Base-by-base conservation (phyloP, 2,888 invertebrate species). In the Eupithecia dodoneata region DNA sequence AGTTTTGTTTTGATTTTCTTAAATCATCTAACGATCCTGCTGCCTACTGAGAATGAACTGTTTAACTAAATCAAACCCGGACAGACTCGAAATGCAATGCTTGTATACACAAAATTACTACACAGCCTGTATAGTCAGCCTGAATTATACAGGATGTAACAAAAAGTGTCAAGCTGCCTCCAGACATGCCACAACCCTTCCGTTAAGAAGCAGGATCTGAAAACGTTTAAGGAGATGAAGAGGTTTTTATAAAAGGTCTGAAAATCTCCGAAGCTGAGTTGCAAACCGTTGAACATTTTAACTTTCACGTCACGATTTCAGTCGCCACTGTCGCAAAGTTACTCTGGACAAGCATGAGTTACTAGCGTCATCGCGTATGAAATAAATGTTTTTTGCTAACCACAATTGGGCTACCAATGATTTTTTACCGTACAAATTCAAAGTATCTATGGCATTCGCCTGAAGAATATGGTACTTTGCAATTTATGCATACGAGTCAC, bases 291-390 rank as follows among this genome's bases (percentile, higher is more conserved):
- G 5, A 67, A 30, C 12, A 18, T n/a, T 70, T 70, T 70, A 47
- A 47, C 69, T n/a, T 47, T 47, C 69, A 47, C 5, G 69, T 70
- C 47, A 70, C 47, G 47, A 70, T 70, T 70, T 47, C 69, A 70
- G 18, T 47, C 45, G 18, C 9, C 47, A 2, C n/a, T 13, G 69
- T 70, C 4, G n/a, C 18, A 47, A 18, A 70, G 12, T 9, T 13
- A 47, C 12, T 67, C 67, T 15, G 47, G 69, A 10, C 12, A 18
- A 47, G 69, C 45, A 47, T 30, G 18, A 67, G 44, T 47, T 45
- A 2, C 12, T 70, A 47, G 44, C 30, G 18, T 47, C 4, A 47
- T 18, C 5, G 5, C 18, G 44, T 41, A 13, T 42, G 13, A 42
- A 30, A 4, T 59, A 0, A 55, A 6, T 59, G 52, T 3, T 18